Conservation (phyloP, 1,140 invertebrate genomes). For the Paracyclopina nana region DNA sequence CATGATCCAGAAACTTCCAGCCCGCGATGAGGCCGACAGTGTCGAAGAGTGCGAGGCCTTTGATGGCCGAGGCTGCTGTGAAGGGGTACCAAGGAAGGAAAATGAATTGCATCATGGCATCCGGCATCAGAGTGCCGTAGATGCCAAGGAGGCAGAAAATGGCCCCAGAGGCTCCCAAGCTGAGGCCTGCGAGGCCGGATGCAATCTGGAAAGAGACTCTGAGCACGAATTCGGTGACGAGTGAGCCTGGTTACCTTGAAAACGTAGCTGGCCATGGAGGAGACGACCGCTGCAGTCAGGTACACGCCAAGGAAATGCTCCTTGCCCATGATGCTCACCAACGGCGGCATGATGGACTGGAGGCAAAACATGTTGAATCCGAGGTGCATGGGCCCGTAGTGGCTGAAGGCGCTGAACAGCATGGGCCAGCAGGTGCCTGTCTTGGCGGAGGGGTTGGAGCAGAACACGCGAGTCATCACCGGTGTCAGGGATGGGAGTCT, state of each 20-base stretch:
- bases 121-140: conserved; percentile 64
- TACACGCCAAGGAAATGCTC: conserved; percentile 86
- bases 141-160: conserved; percentile 72
- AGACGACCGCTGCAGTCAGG: conserved; percentile 61
- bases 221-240: conserved; percentile 62
- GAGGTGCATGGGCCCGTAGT: conserved; percentile 65
- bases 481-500: conserved; percentile 44
- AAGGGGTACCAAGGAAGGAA: conserved; percentile 74
- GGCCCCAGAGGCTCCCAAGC: conserved; percentile 81
- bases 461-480: conserved; percentile 66
- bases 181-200: conserved; percentile 41
- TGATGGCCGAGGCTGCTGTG: conserved; percentile 58
- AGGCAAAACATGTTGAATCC: conserved; percentile 88
- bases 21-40: conserved; percentile 52
- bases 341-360: conserved; percentile 45
- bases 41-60: conserved; percentile 62
- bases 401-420: conserved; percentile 80
- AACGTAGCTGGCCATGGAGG: conserved; percentile 61
- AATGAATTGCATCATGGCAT: conserved; percentile 62
- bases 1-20: conserved; percentile 91
- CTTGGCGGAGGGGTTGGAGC: conserved; percentile 49
- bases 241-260: conserved; percentile 53
- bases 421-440: conserved; percentile 58
- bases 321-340: conserved; percentile 51
- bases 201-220: conserved; percentile 60